Base-by-base conservation (phyloP, 2,113 vertebrate species). In the Myotis davidii region DNA sequence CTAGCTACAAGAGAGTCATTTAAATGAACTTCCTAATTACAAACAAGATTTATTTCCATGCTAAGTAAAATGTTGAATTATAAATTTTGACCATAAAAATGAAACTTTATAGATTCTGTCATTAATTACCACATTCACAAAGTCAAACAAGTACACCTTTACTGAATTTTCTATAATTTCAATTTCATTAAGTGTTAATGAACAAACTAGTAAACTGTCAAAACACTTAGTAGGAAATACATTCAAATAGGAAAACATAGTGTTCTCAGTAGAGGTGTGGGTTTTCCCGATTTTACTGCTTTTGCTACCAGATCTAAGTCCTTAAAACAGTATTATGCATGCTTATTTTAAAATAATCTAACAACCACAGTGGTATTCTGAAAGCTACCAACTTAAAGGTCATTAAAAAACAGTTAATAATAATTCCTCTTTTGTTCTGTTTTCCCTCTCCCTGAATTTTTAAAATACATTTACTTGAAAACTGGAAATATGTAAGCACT, bases 121-220 rank as follows among this genome's bases (percentile, higher is more conserved):
- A 81, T 90, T 93, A 90, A 17, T 32, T 95, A n/a, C 32, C 52
- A 90, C 70, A n/a, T 65, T 85, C 87, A 96, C 45, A 59, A 90
- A 48, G 65, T 90, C 88, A 96, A 95, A 76, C 34, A 74, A 83
- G 48, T 83, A 94, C 16, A 88, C 56, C n/a, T 90, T 90, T 67
- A 86, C 52, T 95, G 81, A 96, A 90, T 88, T 92, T 97, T 96
- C 95, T 94, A 96, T 94, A 88, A 94, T 90, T 52, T 96, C 76
- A 94, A 65, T 2, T 87, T 94, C 81, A 95, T 90, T 97, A 96
- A 96, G 95, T 76, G 76, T 91, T 90, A 91, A 96, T 89, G 42
- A 96, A 85, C 27, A 81, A 93, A 73, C 54, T 93, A 91, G 87
- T 87, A 94, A 94, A 83, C 39, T 94, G 70, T 39, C 92, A 94